Conservation (phyloP, 2,113 vertebrate genomes). For the Aphelocoma coerulescens region DNA sequence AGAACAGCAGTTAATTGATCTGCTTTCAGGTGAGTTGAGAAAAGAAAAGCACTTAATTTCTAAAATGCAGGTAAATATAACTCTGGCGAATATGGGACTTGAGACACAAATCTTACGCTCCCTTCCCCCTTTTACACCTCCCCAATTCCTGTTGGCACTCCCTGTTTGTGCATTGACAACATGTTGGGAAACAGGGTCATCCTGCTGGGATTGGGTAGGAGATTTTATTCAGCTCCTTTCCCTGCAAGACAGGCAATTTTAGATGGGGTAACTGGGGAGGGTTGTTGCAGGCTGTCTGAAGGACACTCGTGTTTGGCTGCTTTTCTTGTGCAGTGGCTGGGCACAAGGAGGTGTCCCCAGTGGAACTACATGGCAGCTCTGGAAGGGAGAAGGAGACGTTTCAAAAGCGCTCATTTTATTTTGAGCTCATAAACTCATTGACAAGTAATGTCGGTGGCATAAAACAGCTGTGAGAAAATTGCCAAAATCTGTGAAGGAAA, state of each 20-base stretch:
- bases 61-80: background rate
- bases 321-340: slow-evolving; percentile 5
- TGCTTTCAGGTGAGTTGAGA: background rate
- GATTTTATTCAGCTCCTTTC: background rate
- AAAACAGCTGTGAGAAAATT: slow-evolving; percentile 59
- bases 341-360: background rate
- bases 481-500: slow-evolving; percentile 45
- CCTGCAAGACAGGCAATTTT: background rate
- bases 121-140: background rate
- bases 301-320: background rate
- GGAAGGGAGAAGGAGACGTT: slow-evolving; percentile 2
- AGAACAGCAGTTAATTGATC: background rate
- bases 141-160: accelerated
- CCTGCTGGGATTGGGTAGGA: background rate
- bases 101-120: background rate
- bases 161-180: background rate
- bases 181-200: background rate
- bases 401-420: background rate
- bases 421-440: slow-evolving; percentile 20
- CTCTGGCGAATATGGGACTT: background rate
- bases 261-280: slow-evolving; percentile 25
- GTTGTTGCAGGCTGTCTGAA: background rate
- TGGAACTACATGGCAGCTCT: slow-evolving; percentile 44
- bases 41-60: background rate
- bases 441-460: accelerated